Conservation (phyloP, 2,888 invertebrate species). For the Tiliacea aurago region DNA sequence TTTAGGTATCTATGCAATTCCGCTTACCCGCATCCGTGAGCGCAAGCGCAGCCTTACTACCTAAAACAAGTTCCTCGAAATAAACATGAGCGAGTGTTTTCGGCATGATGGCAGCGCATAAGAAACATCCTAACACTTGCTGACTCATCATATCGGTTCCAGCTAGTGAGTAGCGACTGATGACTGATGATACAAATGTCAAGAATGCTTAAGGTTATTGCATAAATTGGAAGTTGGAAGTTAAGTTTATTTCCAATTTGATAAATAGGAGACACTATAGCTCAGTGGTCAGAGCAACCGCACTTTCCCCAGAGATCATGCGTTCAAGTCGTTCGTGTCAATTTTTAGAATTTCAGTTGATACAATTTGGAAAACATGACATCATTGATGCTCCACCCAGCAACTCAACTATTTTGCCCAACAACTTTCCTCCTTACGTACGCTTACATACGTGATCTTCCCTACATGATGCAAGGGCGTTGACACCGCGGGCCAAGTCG, state of each 20-base stretch:
- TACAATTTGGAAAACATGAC: too few relatives aligned
- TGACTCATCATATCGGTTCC: slow-evolving; percentile 54
- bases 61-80: slow-evolving; percentile 50
- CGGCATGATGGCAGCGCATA: slow-evolving; percentile 50
- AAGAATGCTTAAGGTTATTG: slow-evolving; percentile 52
- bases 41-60: slow-evolving; percentile 36
- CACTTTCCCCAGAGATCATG: background rate
- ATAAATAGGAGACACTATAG: background rate
- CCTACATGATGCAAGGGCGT: slow-evolving; percentile 72
- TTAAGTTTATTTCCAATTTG: background rate
- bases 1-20: background rate
- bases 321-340: background rate
- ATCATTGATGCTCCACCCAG: background rate
- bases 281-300: background rate
- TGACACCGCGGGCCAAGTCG: slow-evolving; percentile 76
- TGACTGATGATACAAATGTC: slow-evolving; percentile 45
- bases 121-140: slow-evolving; percentile 47
- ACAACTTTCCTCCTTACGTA: slow-evolving; percentile 50
- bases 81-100: slow-evolving; percentile 52
- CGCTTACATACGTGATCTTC: slow-evolving; percentile 66
- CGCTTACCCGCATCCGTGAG: background rate
- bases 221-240: slow-evolving; percentile 5
- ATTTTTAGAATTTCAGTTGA: background rate
- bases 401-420: background rate
- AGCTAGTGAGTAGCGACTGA: slow-evolving; percentile 25